Percentiles rank a stretch among this genome's conserved stretches.
Evolutionary conservation across 2,113 vertebrate genomes (phyloP).

Genomic region (Tetrao urogallus): DNA sequence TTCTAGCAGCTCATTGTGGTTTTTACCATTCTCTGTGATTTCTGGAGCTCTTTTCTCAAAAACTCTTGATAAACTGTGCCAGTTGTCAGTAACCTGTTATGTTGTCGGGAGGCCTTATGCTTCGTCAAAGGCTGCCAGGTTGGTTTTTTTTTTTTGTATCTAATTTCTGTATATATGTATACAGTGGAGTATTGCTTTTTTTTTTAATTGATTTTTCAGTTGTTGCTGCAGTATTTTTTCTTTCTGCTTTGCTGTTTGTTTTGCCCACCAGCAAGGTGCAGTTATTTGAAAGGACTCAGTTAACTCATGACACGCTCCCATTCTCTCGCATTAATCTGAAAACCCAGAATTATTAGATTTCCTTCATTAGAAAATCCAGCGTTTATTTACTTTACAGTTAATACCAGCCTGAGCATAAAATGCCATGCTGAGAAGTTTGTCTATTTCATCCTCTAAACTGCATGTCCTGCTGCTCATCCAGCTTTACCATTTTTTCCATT

Average conservation of each 20-base stretch:
- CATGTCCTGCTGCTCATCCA: neutral
- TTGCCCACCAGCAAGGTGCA: neutral
- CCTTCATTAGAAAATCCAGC: neutral
- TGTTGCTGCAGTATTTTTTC: neutral
- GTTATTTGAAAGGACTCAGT: neutral
- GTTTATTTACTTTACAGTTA: neutral
- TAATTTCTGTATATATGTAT: neutral
- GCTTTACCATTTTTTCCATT: neutral
- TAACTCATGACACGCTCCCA: neutral
- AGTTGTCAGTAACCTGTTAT: neutral
- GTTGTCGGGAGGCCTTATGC: neutral
- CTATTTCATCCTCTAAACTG: neutral
- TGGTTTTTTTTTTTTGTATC: neutral
- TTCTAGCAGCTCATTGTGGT: neutral
- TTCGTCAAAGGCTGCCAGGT: neutral
- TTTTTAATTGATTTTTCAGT: neutral
- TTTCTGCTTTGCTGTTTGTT: neutral
- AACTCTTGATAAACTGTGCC: neutral
- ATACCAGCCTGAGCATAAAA: neutral
- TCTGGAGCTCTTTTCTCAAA: neutral
- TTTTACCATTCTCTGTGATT: neutral
- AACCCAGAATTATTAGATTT: neutral
- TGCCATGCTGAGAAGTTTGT: neutral
- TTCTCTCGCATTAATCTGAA: neutral
- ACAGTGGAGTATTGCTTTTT: neutral